A percentile compares a stretch with the other conserved stretches of the same genome.
Evolutionary conservation across 53 echinoderm and acorn worm species (phyloP).

Genomic region (Temnopleurus reevesii): DNA sequence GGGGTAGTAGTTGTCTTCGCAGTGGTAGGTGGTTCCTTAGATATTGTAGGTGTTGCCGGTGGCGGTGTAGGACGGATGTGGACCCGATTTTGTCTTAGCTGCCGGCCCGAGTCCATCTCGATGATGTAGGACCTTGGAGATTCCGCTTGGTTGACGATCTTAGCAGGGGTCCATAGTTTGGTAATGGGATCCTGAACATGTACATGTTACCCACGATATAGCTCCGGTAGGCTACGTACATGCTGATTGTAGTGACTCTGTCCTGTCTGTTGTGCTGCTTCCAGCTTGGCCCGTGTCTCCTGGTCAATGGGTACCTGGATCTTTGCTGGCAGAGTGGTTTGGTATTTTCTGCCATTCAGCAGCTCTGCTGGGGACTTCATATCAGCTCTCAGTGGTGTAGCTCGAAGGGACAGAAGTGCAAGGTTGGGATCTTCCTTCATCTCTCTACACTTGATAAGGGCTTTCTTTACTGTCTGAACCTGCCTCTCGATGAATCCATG

Average conservation of each 20-base stretch:
- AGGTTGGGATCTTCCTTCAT: neutral
- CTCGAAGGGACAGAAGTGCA: neutral
- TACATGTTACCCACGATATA: slow-evolving; percentile 55
- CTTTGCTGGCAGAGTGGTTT: neutral
- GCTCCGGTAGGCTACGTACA: slow-evolving; percentile 56
- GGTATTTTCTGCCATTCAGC: neutral
- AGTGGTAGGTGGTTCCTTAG: neutral
- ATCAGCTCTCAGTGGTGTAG: neutral
- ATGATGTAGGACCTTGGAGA: slow-evolving; percentile 60
- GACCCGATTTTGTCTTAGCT: slow-evolving; percentile 40
- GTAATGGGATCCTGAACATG: slow-evolving; percentile 29
- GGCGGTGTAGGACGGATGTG: too few species aligned
- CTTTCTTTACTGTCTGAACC: neutral
- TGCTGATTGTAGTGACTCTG: too few species aligned
- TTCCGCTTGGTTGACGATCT: slow-evolving; percentile 2
- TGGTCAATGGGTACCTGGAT: neutral
- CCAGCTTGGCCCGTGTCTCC: neutral
- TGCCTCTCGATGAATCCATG: neutral
- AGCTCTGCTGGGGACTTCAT: neutral
- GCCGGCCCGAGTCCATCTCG: slow-evolving; percentile 18
- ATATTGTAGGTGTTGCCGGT: neutral
- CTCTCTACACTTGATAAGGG: neutral
- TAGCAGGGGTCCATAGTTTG: slow-evolving; percentile 33
- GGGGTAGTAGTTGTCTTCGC: neutral
- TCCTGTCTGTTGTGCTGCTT: neutral